A percentile compares a stretch with the other conserved stretches of the same genome.
phyloP scores from a whole-genome alignment of 2,888 invertebrate genomes.

The Heliconius sara region DNA sequence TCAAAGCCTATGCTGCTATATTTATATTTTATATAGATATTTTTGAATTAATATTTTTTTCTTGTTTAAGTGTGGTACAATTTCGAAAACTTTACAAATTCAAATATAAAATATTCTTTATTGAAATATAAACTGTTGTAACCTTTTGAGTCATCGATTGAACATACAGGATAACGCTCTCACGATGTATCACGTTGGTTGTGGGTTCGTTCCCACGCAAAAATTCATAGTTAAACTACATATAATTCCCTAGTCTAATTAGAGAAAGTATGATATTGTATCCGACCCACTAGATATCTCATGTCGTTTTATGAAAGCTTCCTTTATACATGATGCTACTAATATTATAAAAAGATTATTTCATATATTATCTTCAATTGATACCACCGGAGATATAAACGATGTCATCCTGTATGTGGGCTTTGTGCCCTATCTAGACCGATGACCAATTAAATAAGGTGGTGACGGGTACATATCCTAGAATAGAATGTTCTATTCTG shows the following conservation, averaged over 20 bases:
- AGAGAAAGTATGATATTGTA: not conserved
- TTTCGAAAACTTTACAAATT: no score
- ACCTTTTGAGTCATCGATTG: no score
- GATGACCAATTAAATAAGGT: constrained; percentile 54
- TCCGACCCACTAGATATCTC: not conserved
- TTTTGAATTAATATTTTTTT: no score
- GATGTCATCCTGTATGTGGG: constrained; percentile 62
- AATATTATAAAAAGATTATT: constrained; percentile 33
- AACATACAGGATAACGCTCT: no score
- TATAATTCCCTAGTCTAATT: not conserved
- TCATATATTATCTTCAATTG: constrained; percentile 60
- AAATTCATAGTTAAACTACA: not conserved
- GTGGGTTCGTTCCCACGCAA: not conserved
- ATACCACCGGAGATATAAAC: constrained; percentile 55
- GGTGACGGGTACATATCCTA: constrained; percentile 44
- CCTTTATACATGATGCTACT: constrained; percentile 14
- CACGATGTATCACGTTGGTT: not conserved
- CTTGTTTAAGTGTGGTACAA: no score
- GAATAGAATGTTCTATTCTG: constrained; percentile 45
- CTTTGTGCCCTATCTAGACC: constrained; percentile 52
- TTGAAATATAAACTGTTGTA: no score
- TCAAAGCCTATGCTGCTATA: not conserved
- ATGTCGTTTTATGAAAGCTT: not conserved
- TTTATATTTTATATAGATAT: no score
- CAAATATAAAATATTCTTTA: no score